These are phyloP conservation scores for Holotrichia oblita DNA, from an alignment of 1,140 invertebrate species.

Conservation along the genomic window DNA sequence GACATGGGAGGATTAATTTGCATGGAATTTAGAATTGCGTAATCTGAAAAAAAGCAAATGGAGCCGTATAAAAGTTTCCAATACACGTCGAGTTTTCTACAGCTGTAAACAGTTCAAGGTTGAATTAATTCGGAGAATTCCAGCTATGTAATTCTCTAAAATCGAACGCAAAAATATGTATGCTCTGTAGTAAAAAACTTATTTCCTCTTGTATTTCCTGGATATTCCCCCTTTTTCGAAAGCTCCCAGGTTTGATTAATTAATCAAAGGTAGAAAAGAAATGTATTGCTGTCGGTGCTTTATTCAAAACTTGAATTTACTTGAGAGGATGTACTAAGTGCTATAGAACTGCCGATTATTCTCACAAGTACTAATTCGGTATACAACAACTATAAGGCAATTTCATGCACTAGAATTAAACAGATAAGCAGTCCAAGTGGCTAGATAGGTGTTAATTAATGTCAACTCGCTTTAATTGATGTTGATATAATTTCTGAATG, in stretches of 20 bases:
- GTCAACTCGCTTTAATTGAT: neutral
- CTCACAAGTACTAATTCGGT: neutral
- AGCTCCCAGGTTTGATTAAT: too few relatives aligned
- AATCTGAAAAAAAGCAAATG: conserved; percentile 16
- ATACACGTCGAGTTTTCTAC: neutral
- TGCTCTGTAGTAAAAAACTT: too few relatives aligned
- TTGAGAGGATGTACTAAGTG: neutral
- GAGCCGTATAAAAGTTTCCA: neutral
- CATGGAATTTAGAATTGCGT: conserved; percentile 25
- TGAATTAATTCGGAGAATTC: neutral
- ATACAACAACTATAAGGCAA: neutral
- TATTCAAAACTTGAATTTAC: too few relatives aligned
- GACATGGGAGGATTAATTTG: conserved; percentile 24
- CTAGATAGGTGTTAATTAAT: neutral
- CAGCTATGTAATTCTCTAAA: too few relatives aligned
- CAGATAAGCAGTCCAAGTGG: neutral
- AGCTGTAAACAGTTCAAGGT: neutral
- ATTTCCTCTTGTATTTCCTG: too few relatives aligned
- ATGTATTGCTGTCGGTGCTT: too few relatives aligned
- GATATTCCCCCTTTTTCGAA: too few relatives aligned
- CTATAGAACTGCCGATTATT: neutral
- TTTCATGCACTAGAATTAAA: conserved; percentile 15
- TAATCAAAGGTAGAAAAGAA: too few relatives aligned
- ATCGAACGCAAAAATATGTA: too few relatives aligned
- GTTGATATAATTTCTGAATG: too few relatives aligned